Conservation (phyloP, 2,888 invertebrate genomes). For the Oxystoma pomonae region DNA sequence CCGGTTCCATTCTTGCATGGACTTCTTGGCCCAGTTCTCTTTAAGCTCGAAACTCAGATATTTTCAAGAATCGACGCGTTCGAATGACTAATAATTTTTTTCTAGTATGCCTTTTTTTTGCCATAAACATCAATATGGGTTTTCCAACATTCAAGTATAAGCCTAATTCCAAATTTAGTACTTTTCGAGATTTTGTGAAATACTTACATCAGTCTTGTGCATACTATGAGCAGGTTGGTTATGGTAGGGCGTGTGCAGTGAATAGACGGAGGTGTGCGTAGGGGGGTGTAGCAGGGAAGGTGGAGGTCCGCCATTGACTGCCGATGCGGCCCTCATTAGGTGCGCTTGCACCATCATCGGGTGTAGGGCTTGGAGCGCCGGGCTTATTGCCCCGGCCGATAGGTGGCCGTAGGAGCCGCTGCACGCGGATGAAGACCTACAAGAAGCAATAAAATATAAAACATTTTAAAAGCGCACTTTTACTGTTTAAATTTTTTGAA, state of each 20-base stretch:
- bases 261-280: slow-evolving; percentile 44
- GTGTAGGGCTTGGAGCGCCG: slow-evolving; percentile 67
- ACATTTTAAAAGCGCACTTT: no score
- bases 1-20: no score
- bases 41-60: no score
- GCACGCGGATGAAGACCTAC: slow-evolving; percentile 74
- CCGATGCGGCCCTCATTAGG: slow-evolving; percentile 64
- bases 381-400: slow-evolving; percentile 87
- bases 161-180: no score
- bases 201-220: slow-evolving; percentile 44
- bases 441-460: slow-evolving; percentile 78
- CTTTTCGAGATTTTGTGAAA: no score
- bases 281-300: slow-evolving; percentile 49
- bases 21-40: no score
- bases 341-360: slow-evolving; percentile 70
- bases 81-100: no score
- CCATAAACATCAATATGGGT: no score
- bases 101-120: no score
- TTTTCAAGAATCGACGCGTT: no score
- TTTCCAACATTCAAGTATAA: no score
- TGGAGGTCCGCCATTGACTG: slow-evolving; percentile 38
- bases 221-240: slow-evolving; percentile 41
- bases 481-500: no score
- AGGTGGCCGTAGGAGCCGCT: slow-evolving; percentile 97
- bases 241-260: slow-evolving; percentile 30